These are phyloP conservation scores for Scomberomorus guttatus DNA, from an alignment of 2,797 vertebrate species.

Conservation along the genomic window DNA sequence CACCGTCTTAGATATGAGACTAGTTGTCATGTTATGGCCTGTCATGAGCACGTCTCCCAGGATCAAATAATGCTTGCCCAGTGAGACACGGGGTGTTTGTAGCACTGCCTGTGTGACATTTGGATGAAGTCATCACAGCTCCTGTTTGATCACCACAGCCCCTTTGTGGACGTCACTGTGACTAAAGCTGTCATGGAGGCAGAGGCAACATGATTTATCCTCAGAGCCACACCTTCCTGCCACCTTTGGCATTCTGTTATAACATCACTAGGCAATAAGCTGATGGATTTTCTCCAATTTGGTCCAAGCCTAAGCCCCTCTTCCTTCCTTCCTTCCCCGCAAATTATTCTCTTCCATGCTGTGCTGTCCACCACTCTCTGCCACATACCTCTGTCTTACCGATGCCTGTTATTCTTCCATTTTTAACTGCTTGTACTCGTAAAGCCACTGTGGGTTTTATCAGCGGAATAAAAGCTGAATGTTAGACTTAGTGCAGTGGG, in stretches of 20 bases:
- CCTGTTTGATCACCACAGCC: slow-evolving; percentile 76
- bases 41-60: slow-evolving; percentile 72
- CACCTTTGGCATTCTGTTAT: slow-evolving; percentile 76
- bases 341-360: slow-evolving; percentile 55
- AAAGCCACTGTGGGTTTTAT: slow-evolving; percentile 81
- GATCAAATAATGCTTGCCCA: slow-evolving; percentile 76
- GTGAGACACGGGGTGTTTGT: slow-evolving; percentile 67
- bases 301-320: slow-evolving; percentile 40
- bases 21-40: slow-evolving; percentile 71
- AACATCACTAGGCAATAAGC: slow-evolving; percentile 78
- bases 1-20: slow-evolving; percentile 70
- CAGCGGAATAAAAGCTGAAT: slow-evolving; percentile 79
- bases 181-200: slow-evolving; percentile 77
- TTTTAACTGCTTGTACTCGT: slow-evolving; percentile 78
- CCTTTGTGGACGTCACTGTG: slow-evolving; percentile 80
- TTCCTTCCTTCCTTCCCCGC: slow-evolving; percentile 21
- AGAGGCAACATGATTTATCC: slow-evolving; percentile 78
- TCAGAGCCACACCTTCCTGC: slow-evolving; percentile 73
- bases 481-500: slow-evolving; percentile 78
- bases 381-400: slow-evolving; percentile 56
- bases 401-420: slow-evolving; percentile 70
- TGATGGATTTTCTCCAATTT: slow-evolving; percentile 78
- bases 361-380: slow-evolving; percentile 50
- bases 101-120: slow-evolving; percentile 70
- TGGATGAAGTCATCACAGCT: slow-evolving; percentile 81